Evolutionary conservation across 2,888 invertebrate genomes (phyloP).

Genomic region (Cosmia pyralina): DNA sequence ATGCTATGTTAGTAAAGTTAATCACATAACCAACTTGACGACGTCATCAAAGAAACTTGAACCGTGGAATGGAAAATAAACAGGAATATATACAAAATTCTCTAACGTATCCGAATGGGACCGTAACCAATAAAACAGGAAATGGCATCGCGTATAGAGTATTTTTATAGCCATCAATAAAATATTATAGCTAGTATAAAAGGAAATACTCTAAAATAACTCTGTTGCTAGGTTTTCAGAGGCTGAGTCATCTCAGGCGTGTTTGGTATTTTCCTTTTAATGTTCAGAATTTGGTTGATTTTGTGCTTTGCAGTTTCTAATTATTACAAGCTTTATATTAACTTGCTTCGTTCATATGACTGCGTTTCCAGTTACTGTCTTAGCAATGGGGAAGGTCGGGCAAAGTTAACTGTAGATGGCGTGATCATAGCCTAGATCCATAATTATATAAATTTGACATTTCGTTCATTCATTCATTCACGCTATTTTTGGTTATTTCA

Average conservation of each 20-base stretch:
- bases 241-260: not conserved
- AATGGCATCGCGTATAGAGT: slow-evolving; percentile 41
- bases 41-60: slow-evolving; percentile 14
- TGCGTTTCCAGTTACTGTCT: not conserved
- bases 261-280: not conserved
- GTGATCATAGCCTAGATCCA: no score
- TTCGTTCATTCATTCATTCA: no score
- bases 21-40: slow-evolving; percentile 2
- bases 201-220: slow-evolving; percentile 27
- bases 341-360: not conserved
- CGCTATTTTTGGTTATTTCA: no score
- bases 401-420: no score
- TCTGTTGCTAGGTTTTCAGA: slow-evolving; percentile 3
- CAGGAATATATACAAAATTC: slow-evolving; percentile 42
- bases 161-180: slow-evolving; percentile 54
- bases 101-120: slow-evolving; percentile 28
- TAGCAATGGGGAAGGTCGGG: no score
- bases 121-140: slow-evolving; percentile 42
- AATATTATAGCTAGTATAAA: slow-evolving; percentile 51
- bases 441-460: no score
- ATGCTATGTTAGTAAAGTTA: not conserved
- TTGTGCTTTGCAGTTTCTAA: not conserved
- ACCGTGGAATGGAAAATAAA: slow-evolving; percentile 36
- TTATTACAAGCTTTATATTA: not conserved
- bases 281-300: not conserved